A percentile compares a stretch with the other conserved stretches of the same genome.
phyloP scores from a whole-genome alignment of 2,888 invertebrate species.

The Eilema sororculum region DNA sequence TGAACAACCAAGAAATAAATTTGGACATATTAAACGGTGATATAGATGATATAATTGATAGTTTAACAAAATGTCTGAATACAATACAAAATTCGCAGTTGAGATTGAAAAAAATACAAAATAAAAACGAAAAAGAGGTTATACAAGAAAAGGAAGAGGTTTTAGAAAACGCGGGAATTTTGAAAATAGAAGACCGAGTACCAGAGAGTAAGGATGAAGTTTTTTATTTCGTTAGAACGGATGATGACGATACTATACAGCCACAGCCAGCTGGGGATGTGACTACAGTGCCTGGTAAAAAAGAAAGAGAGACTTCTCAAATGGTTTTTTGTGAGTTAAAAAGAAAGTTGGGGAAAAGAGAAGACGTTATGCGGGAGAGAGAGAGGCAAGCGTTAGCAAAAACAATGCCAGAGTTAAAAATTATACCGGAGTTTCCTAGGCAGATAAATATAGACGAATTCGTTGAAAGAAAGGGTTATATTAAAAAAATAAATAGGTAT shows the following conservation, averaged over 20 bases:
- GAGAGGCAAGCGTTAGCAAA: conserved; percentile 80
- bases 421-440: conserved; percentile 79
- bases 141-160: conserved; percentile 51
- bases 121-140: conserved; percentile 57
- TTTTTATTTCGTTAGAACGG: conserved; percentile 79
- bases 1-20: conserved; percentile 74
- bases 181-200: conserved; percentile 73
- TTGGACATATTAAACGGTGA: conserved; percentile 72
- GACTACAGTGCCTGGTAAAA: conserved; percentile 74
- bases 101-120: conserved; percentile 74
- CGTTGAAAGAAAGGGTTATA: conserved; percentile 67
- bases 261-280: conserved; percentile 66
- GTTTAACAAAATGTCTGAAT: conserved; percentile 69
- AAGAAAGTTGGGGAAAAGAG: conserved; percentile 79
- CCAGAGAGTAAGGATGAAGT: conserved; percentile 80
- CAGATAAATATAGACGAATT: conserved; percentile 74
- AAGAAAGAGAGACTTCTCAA: conserved; percentile 74
- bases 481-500: conserved; percentile 63
- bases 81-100: conserved; percentile 75
- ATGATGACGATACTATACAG: conserved; percentile 66
- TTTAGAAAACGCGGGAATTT: conserved; percentile 56
- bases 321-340: conserved; percentile 77
- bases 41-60: conserved; percentile 75
- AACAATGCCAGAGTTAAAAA: conserved; percentile 79
- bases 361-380: conserved; percentile 81